These are phyloP conservation scores for Acrobasis consociella DNA, from an alignment of 2,888 invertebrate genomes.

Conservation along the genomic window DNA sequence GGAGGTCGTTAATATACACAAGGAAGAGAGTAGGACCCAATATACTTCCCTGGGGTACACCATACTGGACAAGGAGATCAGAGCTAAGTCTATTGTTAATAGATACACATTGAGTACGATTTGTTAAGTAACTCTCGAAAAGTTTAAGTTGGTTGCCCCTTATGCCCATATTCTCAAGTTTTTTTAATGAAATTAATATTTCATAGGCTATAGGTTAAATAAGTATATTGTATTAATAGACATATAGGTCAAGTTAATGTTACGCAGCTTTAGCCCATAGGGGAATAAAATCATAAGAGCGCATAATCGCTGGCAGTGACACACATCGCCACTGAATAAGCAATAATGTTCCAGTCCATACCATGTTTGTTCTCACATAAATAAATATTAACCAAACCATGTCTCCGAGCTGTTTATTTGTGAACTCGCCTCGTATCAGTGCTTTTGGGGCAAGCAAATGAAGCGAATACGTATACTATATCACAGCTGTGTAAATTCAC, in stretches of 20 bases:
- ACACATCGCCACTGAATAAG: slow-evolving; percentile 63
- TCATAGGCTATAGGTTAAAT: not conserved
- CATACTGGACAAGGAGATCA: too few relatives aligned
- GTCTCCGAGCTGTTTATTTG: slow-evolving; percentile 37
- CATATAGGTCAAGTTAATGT: slow-evolving; percentile 47
- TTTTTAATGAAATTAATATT: too few relatives aligned
- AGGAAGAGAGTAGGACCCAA: too few relatives aligned
- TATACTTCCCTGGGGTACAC: too few relatives aligned
- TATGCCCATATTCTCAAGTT: too few relatives aligned
- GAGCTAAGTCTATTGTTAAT: too few relatives aligned
- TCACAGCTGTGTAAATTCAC: slow-evolving; percentile 7
- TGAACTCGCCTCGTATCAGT: slow-evolving; percentile 32
- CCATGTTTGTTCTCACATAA: slow-evolving; percentile 57
- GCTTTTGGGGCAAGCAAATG: slow-evolving; percentile 43
- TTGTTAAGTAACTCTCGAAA: too few relatives aligned
- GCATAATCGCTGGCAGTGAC: slow-evolving; percentile 72
- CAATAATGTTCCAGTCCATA: slow-evolving; percentile 57
- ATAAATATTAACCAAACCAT: slow-evolving; percentile 55
- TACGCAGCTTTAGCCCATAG: slow-evolving; percentile 47
- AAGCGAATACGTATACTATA: slow-evolving; percentile 13
- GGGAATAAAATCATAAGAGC: slow-evolving; percentile 60
- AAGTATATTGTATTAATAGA: not conserved
- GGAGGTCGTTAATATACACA: too few relatives aligned
- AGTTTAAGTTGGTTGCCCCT: too few relatives aligned
- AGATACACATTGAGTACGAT: too few relatives aligned